A percentile compares a stretch with the other conserved stretches of the same genome.
Evolutionary conservation across 2,113 vertebrate species (phyloP).

Genomic region (Microcebus lehilahytsara): DNA sequence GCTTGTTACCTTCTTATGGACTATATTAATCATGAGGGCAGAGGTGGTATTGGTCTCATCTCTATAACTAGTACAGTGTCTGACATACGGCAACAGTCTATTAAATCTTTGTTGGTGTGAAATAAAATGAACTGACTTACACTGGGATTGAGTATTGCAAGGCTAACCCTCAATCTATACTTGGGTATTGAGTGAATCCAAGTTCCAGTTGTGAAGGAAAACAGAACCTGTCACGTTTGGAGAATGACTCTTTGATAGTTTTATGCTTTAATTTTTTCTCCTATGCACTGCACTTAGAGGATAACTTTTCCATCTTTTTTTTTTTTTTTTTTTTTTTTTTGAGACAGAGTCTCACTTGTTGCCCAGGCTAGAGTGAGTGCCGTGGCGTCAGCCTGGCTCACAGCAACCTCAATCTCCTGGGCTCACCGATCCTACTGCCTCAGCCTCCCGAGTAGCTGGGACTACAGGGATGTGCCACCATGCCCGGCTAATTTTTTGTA

Average conservation of each 20-base stretch:
- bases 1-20: background rate
- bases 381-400: no score
- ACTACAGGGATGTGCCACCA: no score
- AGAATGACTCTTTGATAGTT: background rate
- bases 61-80: background rate
- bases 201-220: background rate
- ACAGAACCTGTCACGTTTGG: background rate
- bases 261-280: no score
- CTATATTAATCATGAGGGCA: background rate
- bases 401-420: no score
- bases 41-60: background rate
- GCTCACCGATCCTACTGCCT: no score
- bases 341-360: no score
- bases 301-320: slow-evolving; percentile 10
- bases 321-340: no score
- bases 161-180: slow-evolving; percentile 24
- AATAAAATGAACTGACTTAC: slow-evolving; percentile 25
- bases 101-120: background rate
- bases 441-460: no score
- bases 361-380: no score
- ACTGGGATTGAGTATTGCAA: background rate
- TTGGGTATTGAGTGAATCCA: background rate
- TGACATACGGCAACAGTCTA: background rate
- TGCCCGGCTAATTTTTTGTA: no score
- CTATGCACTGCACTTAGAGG: background rate